Evolutionary conservation across 2,797 vertebrate genomes (phyloP), one percentile per base, ranked within the genome.

Genomic region (Chelon labrosus): DNA sequence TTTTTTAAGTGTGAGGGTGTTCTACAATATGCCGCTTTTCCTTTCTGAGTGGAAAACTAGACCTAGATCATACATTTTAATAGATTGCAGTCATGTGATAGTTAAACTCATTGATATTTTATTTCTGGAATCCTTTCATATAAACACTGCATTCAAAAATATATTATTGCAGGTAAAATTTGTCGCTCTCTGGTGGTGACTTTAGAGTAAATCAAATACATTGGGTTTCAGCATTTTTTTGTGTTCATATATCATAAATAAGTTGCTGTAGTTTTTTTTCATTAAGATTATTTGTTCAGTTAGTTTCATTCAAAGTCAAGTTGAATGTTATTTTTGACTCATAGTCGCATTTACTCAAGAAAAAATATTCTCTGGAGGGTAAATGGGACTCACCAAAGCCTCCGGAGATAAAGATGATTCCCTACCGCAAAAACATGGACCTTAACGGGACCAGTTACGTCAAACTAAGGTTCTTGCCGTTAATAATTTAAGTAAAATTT

Each of bases 161-260:
- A 0, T 12, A 37, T 22, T 1, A 11, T 54, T 22, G 0, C 8
- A 6, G 25, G 16, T 27, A n/a, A 0, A 17, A 8, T 50, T 47
- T 80, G 71, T 69, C 63, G 61, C 79, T 84, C 58, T 69, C 85
- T 91, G 16, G 50, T 65, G 88, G 73, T 11, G 10, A 4, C 5
- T 57, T 19, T 22, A 9, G 37, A 22, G 2, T 12, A 46, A 14
- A 16, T 20, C 1, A 0, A 50, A 10, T 13, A 16, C 8, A 35
- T 16, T 8, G 6, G 2, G 6, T 17, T 44, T 17, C 3, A 44
- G 14, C 16, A n/a, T 14, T 44, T 44, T 5, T 31, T 1, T 5
- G 5, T 11, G 5, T 22, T 13, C 0, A 31, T 12, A 17, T 4
- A 27, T 17, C 2, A 31, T 49, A 0, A 41, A 7, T 19, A 9